Evolutionary conservation across 2,113 vertebrate genomes (phyloP).

Genomic region (Percina caprodes): DNA sequence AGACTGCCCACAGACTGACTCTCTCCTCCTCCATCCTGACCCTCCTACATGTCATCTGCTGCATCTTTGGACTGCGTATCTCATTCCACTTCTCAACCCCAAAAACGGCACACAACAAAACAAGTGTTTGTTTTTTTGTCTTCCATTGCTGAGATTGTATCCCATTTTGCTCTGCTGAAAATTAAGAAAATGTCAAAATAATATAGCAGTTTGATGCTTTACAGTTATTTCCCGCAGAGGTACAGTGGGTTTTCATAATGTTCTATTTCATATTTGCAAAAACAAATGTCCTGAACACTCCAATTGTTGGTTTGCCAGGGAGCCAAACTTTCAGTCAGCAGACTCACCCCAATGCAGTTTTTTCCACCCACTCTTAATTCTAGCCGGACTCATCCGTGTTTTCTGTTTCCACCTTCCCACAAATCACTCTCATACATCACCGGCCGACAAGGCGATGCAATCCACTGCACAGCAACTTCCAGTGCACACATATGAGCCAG

Average conservation of each 20-base stretch:
- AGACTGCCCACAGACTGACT: slow-evolving; percentile 71
- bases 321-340: slow-evolving; percentile 21
- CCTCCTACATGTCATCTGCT: slow-evolving; percentile 79
- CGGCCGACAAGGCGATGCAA: slow-evolving; percentile 52
- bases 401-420: slow-evolving; percentile 59
- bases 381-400: slow-evolving; percentile 39
- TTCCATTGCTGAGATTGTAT: not conserved
- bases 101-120: slow-evolving; percentile 45
- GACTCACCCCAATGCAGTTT: slow-evolving; percentile 19
- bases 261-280: slow-evolving; percentile 16
- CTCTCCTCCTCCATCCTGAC: slow-evolving; percentile 65
- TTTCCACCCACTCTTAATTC: slow-evolving; percentile 56
- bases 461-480: slow-evolving; percentile 58
- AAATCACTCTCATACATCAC: slow-evolving; percentile 75
- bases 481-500: slow-evolving; percentile 16
- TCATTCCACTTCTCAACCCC: slow-evolving; percentile 56
- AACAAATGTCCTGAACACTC: slow-evolving; percentile 1
- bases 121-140: slow-evolving; percentile 34
- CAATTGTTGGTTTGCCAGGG: slow-evolving; percentile 25
- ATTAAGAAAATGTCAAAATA: slow-evolving; percentile 18
- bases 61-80: slow-evolving; percentile 52
- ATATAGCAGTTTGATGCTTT: slow-evolving; percentile 1
- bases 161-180: slow-evolving; percentile 4
- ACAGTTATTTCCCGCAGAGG: slow-evolving; percentile 4
- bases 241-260: not conserved